Base-by-base conservation (phyloP, 1,140 invertebrate genomes). In the Atta texana region DNA sequence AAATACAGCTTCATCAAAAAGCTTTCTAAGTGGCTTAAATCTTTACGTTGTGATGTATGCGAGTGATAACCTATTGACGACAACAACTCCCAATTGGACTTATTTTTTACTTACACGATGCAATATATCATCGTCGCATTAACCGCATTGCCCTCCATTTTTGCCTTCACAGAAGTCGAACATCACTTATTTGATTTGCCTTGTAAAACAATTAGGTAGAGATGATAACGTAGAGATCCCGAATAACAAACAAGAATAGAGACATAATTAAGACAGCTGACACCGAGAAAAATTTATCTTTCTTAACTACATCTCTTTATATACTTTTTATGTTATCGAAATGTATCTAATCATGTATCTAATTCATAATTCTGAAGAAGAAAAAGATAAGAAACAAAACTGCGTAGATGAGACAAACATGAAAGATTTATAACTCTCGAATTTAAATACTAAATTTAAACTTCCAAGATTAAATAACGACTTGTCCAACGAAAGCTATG, bases 131-230 rank as follows among this genome's bases (percentile, higher is more conserved):
- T 74, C 16, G 14, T 28, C n/a, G 18, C n/a, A 66, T 81, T 80
- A 55, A 69, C 85, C 78, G 59, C 71, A 59, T 71, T 69, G 81
- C 59, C 53, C 34, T 31, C 53, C 21, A 75, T 74, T 84, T 82
- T 84, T 51, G 39, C 12, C 55, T 88, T 87, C 74, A 80, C 75
- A 87, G 87, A 87, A 88, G 75, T 74, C 68, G 68, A 74, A 53
- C 69, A 75, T 87, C 72, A 88, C n/a, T 88, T 87, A 75, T 87
- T 88, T 39, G 85, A 88, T 88, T 81, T 81, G 28, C 55, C 71
- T 88, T 69, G 51, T 74, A 87, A 86, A 80, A 51, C 51, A 80
- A 84, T 78, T 66, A 87, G 18, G 39, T 69, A 55, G 39, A 75
- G 80, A 74, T 75, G 44, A 84, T 49, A 49, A 61, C 34, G 68